phyloP scores from a whole-genome alignment of 2,113 vertebrate genomes.

The Oncorhynchus nerka region DNA sequence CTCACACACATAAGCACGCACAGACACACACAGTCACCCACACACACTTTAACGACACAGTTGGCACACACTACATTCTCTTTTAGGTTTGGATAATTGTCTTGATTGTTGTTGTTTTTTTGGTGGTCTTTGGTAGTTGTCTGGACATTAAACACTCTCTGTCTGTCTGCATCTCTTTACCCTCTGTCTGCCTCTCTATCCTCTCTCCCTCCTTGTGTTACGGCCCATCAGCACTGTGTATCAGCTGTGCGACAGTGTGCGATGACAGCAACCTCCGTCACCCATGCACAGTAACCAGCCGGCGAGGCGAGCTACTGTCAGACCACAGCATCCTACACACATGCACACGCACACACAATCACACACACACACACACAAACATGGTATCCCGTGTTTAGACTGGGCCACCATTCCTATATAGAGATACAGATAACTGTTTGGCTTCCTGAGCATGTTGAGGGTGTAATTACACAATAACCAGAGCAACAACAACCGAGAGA shows the following conservation, averaged over 20 bases:
- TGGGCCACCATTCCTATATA: constrained; percentile 53
- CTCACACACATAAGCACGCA: neutral
- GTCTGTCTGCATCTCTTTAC: neutral
- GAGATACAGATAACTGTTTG: constrained; percentile 65
- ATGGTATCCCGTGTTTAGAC: constrained; percentile 57
- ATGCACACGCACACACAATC: neutral
- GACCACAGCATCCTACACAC: neutral
- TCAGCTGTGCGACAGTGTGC: neutral
- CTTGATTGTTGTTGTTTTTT: neutral
- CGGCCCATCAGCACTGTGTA: neutral
- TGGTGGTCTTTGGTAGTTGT: too few relatives aligned
- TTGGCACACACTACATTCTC: neutral
- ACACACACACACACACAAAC: constrained; percentile 19
- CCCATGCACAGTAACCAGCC: constrained; percentile 15
- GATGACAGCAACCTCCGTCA: constrained; percentile 1
- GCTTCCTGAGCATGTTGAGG: constrained; percentile 54
- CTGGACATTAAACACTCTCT: neutral
- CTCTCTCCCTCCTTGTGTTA: neutral
- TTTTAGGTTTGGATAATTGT: neutral
- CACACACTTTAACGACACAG: constrained; percentile 27
- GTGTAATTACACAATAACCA: constrained; percentile 55
- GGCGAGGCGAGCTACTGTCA: constrained; percentile 1
- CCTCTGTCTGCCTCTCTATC: neutral
- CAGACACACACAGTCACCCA: neutral
- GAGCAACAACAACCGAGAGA: constrained; percentile 35